phyloP scores from a whole-genome alignment of 2,888 invertebrate species.

The Folsomia manolachei region DNA sequence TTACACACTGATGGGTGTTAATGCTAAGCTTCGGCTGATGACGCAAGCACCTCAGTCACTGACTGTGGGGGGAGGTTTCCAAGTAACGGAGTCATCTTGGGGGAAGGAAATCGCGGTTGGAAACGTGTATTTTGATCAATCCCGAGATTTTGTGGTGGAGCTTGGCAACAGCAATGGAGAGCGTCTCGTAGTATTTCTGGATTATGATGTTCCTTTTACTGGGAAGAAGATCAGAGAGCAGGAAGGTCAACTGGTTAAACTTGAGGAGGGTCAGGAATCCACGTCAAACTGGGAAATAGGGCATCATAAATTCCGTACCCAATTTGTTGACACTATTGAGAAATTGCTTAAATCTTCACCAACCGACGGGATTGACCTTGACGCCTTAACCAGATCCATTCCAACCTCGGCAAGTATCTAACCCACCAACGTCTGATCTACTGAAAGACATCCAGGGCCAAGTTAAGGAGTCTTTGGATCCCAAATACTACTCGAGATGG shows the following conservation, averaged over 20 bases:
- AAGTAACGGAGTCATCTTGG: neutral
- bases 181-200: neutral
- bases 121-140: neutral
- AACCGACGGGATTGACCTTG: too few species aligned
- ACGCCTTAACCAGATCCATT: too few species aligned
- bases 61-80: neutral
- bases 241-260: neutral
- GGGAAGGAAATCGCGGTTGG: neutral
- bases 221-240: neutral
- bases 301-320: neutral
- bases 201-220: neutral
- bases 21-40: neutral
- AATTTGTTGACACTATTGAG: neutral
- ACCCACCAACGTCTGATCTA: neutral
- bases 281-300: neutral
- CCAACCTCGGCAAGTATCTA: too few species aligned
- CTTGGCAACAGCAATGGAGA: neutral
- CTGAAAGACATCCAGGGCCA: neutral
- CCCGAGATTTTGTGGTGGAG: neutral
- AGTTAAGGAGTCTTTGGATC: neutral
- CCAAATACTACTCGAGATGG: neutral
- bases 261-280: neutral
- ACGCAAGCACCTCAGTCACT: neutral
- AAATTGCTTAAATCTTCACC: neutral
- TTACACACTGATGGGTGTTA: neutral